phyloP scores from a whole-genome alignment of 2,797 vertebrate species.

The Columba guinea region DNA sequence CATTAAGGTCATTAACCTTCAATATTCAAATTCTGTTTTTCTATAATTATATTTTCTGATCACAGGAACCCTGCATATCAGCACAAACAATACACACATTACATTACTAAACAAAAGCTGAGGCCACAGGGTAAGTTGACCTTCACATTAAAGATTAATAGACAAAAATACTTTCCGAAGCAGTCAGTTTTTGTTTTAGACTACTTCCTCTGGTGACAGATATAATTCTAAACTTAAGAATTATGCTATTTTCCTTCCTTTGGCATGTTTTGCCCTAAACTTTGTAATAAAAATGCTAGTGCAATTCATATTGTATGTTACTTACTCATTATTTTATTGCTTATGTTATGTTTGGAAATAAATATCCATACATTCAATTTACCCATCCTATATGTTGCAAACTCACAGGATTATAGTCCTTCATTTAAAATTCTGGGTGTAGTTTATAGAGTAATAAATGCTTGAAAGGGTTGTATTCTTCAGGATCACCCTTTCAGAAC shows the following conservation, averaged over 20 bases:
- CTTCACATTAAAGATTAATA: not conserved
- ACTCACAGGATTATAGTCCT: not conserved
- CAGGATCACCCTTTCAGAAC: not conserved
- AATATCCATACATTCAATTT: not conserved
- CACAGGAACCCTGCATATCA: not conserved
- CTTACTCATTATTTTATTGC: not conserved
- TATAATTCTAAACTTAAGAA: not conserved
- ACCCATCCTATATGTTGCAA: not conserved
- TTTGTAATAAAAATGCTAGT: not conserved
- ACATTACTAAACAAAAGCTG: not conserved
- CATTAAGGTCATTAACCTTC: constrained; percentile 30
- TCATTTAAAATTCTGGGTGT: not conserved
- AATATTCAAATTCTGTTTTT: not conserved
- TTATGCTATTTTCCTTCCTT: not conserved
- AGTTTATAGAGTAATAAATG: not conserved
- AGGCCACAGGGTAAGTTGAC: not conserved
- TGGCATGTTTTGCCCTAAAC: not conserved
- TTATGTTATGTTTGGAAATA: not conserved
- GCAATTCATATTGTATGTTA: not conserved
- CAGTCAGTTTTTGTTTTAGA: not conserved
- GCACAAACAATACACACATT: not conserved
- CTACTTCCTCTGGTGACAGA: not conserved
- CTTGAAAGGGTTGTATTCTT: not conserved
- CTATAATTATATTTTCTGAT: not conserved
- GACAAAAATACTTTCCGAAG: not conserved